Conservation (phyloP, 2,888 invertebrate genomes). For the Acleris sparsana region DNA sequence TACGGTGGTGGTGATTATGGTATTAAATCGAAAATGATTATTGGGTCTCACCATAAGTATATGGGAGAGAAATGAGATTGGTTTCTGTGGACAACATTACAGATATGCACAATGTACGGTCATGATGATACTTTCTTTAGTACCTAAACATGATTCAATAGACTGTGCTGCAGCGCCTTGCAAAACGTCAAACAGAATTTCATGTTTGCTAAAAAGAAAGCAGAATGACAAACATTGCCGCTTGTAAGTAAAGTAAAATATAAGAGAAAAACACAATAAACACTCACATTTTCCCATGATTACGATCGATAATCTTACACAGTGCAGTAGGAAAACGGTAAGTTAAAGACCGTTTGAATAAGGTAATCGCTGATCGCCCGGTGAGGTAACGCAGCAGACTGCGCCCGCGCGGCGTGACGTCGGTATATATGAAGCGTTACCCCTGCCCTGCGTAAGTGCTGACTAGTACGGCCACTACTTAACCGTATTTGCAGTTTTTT, state of each 20-base stretch:
- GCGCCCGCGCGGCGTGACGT: conserved; percentile 16
- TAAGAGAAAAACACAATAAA: neutral
- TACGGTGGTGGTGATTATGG: neutral
- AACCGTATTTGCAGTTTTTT: conserved; percentile 23
- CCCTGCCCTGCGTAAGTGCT: conserved; percentile 1
- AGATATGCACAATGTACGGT: too few relatives aligned
- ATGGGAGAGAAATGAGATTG: neutral
- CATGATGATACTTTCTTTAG: too few relatives aligned
- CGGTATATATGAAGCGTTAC: conserved; percentile 21
- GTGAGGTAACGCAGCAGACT: conserved; percentile 17
- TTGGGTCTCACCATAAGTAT: neutral
- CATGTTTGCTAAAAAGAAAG: conserved; percentile 2
- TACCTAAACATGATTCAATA: too few relatives aligned
- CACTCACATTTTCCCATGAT: conserved; percentile 34
- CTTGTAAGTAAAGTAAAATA: neutral
- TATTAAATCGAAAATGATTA: neutral
- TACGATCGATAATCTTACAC: neutral
- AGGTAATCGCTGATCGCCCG: conserved; percentile 6
- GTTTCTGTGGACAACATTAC: neutral
- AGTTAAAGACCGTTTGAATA: neutral
- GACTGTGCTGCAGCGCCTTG: neutral
- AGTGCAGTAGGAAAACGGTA: too few relatives aligned
- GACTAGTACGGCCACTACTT: conserved; percentile 7
- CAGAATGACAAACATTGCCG: too few relatives aligned
- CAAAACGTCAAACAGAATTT: neutral